phyloP scores from a whole-genome alignment of 1,140 invertebrate genomes.

The Pseudachorutes palmiensis region DNA sequence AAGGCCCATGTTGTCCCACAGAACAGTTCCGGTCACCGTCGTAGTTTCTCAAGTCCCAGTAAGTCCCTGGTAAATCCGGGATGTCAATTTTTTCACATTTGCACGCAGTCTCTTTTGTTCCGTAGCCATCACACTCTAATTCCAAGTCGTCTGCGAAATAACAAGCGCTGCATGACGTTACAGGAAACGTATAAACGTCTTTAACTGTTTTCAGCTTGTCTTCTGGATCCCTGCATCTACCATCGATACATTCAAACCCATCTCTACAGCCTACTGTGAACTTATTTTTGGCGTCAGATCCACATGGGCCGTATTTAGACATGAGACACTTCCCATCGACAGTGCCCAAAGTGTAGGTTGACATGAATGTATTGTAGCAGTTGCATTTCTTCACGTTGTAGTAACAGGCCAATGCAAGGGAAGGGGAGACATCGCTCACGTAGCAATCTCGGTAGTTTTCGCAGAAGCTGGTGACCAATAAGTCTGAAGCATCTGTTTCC shows the following conservation, averaged over 20 bases:
- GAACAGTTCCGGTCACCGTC: constrained; percentile 6
- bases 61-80: not conserved
- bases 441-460: too few species aligned
- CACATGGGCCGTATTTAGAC: too few species aligned
- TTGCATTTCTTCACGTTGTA: too few species aligned
- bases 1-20: constrained; percentile 3
- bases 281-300: too few species aligned
- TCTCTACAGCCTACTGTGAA: constrained; percentile 1
- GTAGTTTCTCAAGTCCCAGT: constrained; percentile 8
- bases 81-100: not conserved
- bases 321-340: too few species aligned
- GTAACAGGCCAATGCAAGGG: too few species aligned
- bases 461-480: too few species aligned
- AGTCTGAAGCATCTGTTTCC: too few species aligned
- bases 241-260: constrained; percentile 5
- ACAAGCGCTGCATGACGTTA: not conserved
- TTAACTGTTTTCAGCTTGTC: not conserved
- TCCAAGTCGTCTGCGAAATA: not conserved
- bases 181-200: not conserved
- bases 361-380: too few species aligned
- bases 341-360: too few species aligned
- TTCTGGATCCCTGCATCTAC: not conserved
- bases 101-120: not conserved
- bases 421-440: too few species aligned
- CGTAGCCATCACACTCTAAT: not conserved